Evolutionary conservation across 2,113 vertebrate species (phyloP), one percentile per base, ranked within the genome.

Genomic region (Hylia prasina): DNA sequence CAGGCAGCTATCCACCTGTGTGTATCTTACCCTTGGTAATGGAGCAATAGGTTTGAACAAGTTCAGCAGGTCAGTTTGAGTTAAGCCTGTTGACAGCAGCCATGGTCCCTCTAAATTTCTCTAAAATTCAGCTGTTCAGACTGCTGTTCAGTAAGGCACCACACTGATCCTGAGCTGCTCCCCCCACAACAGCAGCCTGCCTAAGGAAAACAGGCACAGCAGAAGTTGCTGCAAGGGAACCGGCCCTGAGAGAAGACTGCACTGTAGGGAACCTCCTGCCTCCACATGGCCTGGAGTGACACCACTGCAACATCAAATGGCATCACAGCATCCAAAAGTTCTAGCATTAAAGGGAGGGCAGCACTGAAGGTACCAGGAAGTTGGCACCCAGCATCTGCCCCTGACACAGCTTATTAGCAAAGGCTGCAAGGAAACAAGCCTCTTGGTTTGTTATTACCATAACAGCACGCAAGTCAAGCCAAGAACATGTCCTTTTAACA

Each of bases 111-210:
- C 40, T 35, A 21, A 35, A 57, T 25, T 82, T 68, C 30, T 71
- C 9, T 10, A 47, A 71, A 68, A 84, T 33, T 30, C 19, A 78
- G 16, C 42, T 39, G n/a, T 23, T 73, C 50, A 60, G n/a, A 31
- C 10, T 33, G 58, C 35, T 70, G 58, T 11, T 60, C 66, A 50
- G 24, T 9, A 42, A 76, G 56, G 37, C 24, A 33, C 12, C 50
- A 13, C 0, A 17, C 16, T 63, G 48, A 31, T 63, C 68, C 57
- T 45, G 28, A 88, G 48, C 19, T 76, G 48, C 30, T 84, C 39
- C 19, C 39, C 51, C 18, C 5, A 0, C 10, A n/a, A 31, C 9
- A 9, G 1, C 1, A 56, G 44, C n/a, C 25, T 28, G 47, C 28
- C 51, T 14, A 25, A 25, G 56, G 44, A 68, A 84, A 68, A 35